These are phyloP conservation scores for Marmota flaviventris DNA, from an alignment of 2,113 vertebrate genomes.

Conservation along the genomic window DNA sequence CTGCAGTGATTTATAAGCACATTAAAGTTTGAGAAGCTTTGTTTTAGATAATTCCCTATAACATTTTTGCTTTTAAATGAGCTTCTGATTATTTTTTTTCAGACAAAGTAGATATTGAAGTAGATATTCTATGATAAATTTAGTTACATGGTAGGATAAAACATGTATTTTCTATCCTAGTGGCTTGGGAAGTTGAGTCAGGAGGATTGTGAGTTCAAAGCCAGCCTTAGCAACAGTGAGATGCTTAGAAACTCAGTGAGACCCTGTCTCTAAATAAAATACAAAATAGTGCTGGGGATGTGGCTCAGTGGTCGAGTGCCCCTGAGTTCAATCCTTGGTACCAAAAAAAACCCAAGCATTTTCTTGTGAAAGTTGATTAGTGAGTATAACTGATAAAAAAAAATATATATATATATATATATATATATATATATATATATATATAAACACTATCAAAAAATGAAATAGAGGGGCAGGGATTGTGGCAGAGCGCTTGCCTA, in stretches of 20 bases:
- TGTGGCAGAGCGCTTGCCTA: too few relatives aligned
- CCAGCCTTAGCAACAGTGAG: too few relatives aligned
- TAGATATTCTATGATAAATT: slow-evolving; percentile 17
- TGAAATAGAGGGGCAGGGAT: background rate
- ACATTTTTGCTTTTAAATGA: background rate
- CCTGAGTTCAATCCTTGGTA: too few relatives aligned
- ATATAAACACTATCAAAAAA: background rate
- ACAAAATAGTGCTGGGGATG: too few relatives aligned
- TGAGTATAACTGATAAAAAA: background rate
- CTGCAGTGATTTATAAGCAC: background rate
- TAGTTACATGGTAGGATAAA: background rate
- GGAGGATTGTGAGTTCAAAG: too few relatives aligned
- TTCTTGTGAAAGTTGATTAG: background rate
- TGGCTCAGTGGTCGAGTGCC: too few relatives aligned
- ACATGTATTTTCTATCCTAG: background rate
- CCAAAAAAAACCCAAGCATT: background rate
- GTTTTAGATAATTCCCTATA: background rate
- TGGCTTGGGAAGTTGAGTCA: too few relatives aligned
- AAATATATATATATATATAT: too few relatives aligned
- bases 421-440: too few relatives aligned
- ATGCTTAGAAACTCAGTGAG: too few relatives aligned
- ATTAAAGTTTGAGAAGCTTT: background rate
- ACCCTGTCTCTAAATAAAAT: too few relatives aligned
- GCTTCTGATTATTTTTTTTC: slow-evolving; percentile 20
- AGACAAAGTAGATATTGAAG: background rate